phyloP scores from a whole-genome alignment of 2,888 invertebrate genomes.

The Leucophenga maculata region DNA sequence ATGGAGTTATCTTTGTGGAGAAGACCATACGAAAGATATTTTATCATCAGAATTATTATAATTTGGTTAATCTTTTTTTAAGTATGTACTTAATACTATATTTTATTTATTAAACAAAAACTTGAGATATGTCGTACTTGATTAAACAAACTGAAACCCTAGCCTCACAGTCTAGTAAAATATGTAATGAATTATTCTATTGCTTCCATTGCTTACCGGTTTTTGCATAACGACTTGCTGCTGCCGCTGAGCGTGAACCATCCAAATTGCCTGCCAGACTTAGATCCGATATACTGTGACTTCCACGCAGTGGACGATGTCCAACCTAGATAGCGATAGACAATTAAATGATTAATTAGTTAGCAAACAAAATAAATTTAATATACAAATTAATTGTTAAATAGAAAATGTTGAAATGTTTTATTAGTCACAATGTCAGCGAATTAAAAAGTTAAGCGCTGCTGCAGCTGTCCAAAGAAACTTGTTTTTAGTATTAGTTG shows the following conservation, averaged over 20 bases:
- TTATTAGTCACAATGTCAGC: not conserved
- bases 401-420: slow-evolving; percentile 6
- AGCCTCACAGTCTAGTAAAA: not conserved
- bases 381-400: slow-evolving; percentile 2
- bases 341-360: not conserved
- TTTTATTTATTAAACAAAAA: not conserved
- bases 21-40: too few species aligned
- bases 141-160: not conserved
- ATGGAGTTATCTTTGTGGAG: too few species aligned
- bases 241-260: slow-evolving; percentile 57
- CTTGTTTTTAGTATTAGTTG: not conserved
- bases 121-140: not conserved
- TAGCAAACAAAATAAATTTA: not conserved
- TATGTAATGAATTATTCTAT: not conserved
- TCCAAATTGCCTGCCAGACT: slow-evolving; percentile 77
- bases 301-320: slow-evolving; percentile 84
- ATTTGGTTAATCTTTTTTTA: too few species aligned
- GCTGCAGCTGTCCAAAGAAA: too few species aligned
- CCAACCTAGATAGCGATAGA: slow-evolving; percentile 76
- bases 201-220: slow-evolving; percentile 67
- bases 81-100: too few species aligned
- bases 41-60: too few species aligned
- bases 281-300: slow-evolving; percentile 89
- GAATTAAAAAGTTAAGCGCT: slow-evolving; percentile 32
- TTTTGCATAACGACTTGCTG: slow-evolving; percentile 73